Evolutionary conservation across 2,888 invertebrate species (phyloP), one percentile per base, ranked within the genome.

Genomic region (Campoplex capitator): DNA sequence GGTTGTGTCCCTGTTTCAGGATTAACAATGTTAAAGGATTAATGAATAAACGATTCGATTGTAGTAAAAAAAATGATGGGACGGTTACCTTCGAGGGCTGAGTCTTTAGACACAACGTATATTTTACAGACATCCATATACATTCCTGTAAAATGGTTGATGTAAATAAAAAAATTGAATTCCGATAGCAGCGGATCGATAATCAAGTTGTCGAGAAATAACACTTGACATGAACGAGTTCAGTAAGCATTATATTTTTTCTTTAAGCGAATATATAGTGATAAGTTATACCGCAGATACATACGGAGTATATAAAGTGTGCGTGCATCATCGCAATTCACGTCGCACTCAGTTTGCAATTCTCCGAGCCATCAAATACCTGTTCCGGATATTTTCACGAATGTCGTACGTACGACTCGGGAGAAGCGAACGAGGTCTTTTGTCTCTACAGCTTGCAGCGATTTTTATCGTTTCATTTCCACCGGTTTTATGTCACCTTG

Each of bases 381-480:
- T 28, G 73, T 74, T 74, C 71, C 75, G 67, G n/a, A 68, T 70
- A 51, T 71, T 74, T 76, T 73, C 67, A 48, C 77, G 62, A 74
- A 68, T 45, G 67, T 42, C 48, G 62, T 62, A n/a, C 58, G 42
- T 23, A 51, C 45, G 71, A 68, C 35, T 51, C 58, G 71, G 28
- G 23, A 67, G 32, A 76, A 77, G 3, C 45, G 51, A 83, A 73
- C 83, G 71, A 80, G 83, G 80, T 83, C 67, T 80, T 54, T 83
- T 74, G 70, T 83, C 62, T 79, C 48, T 28, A 28, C 38, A 28
- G 16, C 80, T 23, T 32, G 18, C 16, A 42, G 11, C n/a, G 32
- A 78, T 54, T 84, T 81, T 84, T 86, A 84, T 86, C 80, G 77
- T 58, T 80, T 80, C 80, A 86, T 86, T 86, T 86, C 58, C 80